Evolutionary conservation across 2,797 vertebrate genomes (phyloP), one percentile per base, ranked within the genome.

Genomic region (Yasuhikotakia modesta): DNA sequence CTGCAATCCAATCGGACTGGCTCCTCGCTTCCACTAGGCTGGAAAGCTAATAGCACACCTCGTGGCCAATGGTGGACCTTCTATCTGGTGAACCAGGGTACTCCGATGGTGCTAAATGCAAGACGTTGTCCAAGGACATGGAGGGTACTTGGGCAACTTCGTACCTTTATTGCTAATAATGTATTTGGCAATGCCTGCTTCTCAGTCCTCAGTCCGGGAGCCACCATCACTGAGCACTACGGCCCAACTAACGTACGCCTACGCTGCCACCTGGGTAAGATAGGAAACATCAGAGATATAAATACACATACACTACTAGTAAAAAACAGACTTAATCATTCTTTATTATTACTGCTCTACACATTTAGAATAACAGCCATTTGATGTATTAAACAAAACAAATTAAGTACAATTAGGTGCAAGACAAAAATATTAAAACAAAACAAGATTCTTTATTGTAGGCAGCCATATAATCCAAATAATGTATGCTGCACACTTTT

Each of bases 111-210:
- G 74, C 92, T 95, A 64, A 99, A 99, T 80, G 98, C 96, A 87
- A 92, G 97, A 86, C 93, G 94, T 72, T 99, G 98, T 90, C 97
- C 97, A 24, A 94, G 96, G 81, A 95, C 97, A 21, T 99, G 96
- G 94, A 94, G 98, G 86, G 93, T 99, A 75, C 94, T 99, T 16
- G 95, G 96, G 63, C 96, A 95, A 88, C 95, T 99, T 68, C 98
- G 98, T 78, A 99, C 98, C 88, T 99, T 97, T 90, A 95, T 99
- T 71, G 94, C 95, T 83, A 97, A 98, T 94, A 99, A 99, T 64
- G 95, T 98, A 85, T 99, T 99, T 69, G 97, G 98, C 69, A 98
- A 98, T 1, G 98, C 97, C 5, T 98, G 97, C 90, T 96, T 99
- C 94, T 98, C 96, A 0, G 93, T 99, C 82, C 94, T 99, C 84